phyloP scores from a whole-genome alignment of 2,888 invertebrate species.

The Trachelus tabidus region DNA sequence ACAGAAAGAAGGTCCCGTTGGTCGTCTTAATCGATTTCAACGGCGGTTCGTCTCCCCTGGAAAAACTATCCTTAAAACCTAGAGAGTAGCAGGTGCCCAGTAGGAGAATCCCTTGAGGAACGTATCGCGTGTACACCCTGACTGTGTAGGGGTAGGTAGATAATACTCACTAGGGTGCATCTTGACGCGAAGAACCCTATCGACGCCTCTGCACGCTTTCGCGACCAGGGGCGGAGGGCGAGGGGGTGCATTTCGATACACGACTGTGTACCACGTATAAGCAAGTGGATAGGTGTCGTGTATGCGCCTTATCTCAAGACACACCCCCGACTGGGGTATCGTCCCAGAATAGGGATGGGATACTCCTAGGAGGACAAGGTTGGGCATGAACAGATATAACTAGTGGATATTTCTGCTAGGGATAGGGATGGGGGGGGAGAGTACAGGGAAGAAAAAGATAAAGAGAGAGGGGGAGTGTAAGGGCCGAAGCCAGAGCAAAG shows the following conservation, averaged over 20 bases:
- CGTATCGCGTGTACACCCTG: neutral
- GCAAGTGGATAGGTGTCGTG: slow-evolving; percentile 28
- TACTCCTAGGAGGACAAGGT: neutral
- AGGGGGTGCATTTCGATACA: no score
- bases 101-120: neutral
- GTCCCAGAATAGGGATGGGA: neutral
- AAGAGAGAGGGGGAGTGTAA: slow-evolving; percentile 8
- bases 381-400: neutral
- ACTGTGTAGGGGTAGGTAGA: neutral
- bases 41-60: neutral
- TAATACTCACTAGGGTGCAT: neutral
- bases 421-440: slow-evolving; percentile 29
- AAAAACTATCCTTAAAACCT: neutral
- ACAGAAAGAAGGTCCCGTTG: neutral
- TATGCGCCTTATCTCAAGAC: slow-evolving; percentile 40
- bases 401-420: slow-evolving; percentile 13
- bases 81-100: neutral
- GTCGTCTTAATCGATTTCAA: neutral
- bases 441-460: slow-evolving; percentile 13
- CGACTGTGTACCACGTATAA: neutral
- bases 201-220: neutral
- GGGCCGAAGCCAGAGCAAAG: slow-evolving; percentile 12
- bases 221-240: neutral
- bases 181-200: neutral
- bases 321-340: slow-evolving; percentile 32